Conservation (phyloP, 2,113 vertebrate species). For the Ptychochromis oligacanthus region DNA sequence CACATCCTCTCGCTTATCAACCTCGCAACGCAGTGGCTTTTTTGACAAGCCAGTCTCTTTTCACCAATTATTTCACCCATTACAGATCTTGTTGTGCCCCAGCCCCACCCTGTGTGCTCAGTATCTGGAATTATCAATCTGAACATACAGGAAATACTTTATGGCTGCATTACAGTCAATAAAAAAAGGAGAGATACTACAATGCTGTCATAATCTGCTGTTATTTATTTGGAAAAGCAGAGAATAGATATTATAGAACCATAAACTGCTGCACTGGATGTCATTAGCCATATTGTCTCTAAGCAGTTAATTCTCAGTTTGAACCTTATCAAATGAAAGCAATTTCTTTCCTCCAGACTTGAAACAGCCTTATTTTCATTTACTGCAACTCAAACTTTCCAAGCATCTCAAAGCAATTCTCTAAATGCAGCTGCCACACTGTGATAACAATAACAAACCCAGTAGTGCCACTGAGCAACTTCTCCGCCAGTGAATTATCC, state of each 20-base stretch:
- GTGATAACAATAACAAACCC: conserved; percentile 30
- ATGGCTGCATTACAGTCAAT: conserved; percentile 7
- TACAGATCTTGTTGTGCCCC: conserved; percentile 57
- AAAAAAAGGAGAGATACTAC: conserved; percentile 26
- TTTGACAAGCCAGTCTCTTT: conserved; percentile 78
- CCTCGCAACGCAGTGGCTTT: conserved; percentile 55
- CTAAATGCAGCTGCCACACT: conserved; percentile 22
- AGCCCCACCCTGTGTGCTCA: conserved; percentile 51
- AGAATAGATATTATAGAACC: neutral
- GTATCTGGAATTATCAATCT: conserved; percentile 57
- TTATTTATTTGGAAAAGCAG: conserved; percentile 16
- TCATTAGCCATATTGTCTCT: conserved; percentile 18
- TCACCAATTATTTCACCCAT: conserved; percentile 80
- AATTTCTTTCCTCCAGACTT: conserved; percentile 5
- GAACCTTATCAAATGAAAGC: conserved; percentile 24
- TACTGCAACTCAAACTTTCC: conserved; percentile 29
- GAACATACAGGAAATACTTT: conserved; percentile 35
- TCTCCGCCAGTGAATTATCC: conserved; percentile 20
- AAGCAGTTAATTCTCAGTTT: conserved; percentile 22
- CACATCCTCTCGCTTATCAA: conserved; percentile 70
- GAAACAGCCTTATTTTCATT: conserved; percentile 24
- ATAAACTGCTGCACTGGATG: conserved; percentile 2
- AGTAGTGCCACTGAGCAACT: conserved; percentile 16
- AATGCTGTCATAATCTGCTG: conserved; percentile 8
- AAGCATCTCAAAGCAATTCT: conserved; percentile 7